Evolutionary conservation across 1,140 invertebrate genomes (phyloP).

Genomic region (Myzus persicae): DNA sequence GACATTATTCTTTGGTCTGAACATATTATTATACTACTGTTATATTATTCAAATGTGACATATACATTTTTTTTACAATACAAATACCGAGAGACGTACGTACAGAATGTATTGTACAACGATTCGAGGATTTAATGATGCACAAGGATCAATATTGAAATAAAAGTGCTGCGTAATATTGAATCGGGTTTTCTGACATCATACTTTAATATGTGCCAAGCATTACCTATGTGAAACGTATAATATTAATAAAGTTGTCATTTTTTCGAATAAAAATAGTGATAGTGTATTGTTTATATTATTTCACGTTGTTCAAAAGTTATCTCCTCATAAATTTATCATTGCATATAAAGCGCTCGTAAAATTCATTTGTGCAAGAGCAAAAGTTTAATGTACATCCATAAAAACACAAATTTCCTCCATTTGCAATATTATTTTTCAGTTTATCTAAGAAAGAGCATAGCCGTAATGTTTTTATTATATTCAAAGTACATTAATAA

Average conservation of each 20-base stretch:
- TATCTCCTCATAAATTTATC: not conserved
- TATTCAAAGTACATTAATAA: not conserved
- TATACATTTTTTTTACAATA: not conserved
- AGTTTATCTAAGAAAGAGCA: not conserved
- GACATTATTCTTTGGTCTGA: not conserved
- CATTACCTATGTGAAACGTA: not conserved
- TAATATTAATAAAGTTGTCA: not conserved
- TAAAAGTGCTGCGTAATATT: not conserved
- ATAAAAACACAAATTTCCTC: not conserved
- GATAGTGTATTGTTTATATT: not conserved
- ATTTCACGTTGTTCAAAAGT: not conserved
- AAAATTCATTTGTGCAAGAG: not conserved
- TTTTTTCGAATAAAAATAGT: not conserved
- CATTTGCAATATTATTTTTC: not conserved
- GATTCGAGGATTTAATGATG: not conserved
- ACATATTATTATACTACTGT: too few relatives aligned
- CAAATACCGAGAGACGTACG: not conserved
- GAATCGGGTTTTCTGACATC: not conserved
- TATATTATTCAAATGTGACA: not conserved
- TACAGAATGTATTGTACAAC: not conserved
- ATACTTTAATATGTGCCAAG: not conserved
- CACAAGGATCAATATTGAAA: not conserved
- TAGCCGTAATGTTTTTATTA: not conserved
- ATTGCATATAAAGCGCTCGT: not conserved
- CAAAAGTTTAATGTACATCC: not conserved